Evolutionary conservation across 2,113 vertebrate genomes (phyloP).

Genomic region (Ranitomeya variabilis): DNA sequence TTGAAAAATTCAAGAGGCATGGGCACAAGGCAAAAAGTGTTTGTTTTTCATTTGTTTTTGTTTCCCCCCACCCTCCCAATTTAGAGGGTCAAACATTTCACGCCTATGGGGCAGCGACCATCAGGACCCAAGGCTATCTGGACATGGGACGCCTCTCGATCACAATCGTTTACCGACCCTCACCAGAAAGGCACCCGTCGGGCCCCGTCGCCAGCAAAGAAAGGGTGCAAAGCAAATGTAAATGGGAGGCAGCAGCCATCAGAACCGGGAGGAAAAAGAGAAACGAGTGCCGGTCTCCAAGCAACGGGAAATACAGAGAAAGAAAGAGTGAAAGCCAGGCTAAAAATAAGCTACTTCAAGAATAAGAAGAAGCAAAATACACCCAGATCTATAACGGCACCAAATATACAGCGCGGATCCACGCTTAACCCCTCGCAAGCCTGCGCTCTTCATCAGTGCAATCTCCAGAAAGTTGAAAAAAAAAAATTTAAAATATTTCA

Average conservation of each 20-base stretch:
- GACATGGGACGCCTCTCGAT: too few relatives aligned
- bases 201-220: slow-evolving; percentile 52
- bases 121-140: background rate
- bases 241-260: slow-evolving; percentile 73
- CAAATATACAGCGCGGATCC: slow-evolving; percentile 33
- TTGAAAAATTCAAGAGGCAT: too few relatives aligned
- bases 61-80: too few relatives aligned
- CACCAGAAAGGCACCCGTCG: too few relatives aligned
- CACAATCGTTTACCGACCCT: too few relatives aligned
- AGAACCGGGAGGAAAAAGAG: slow-evolving; percentile 77
- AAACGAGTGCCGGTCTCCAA: slow-evolving; percentile 62
- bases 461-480: too few relatives aligned
- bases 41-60: too few relatives aligned
- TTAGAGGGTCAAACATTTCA: background rate
- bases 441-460: too few relatives aligned
- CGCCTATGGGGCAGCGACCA: background rate
- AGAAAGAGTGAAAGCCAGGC: slow-evolving; percentile 64
- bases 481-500: too few relatives aligned
- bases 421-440: slow-evolving; percentile 27
- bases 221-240: slow-evolving; percentile 65
- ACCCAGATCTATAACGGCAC: slow-evolving; percentile 54
- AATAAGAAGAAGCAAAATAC: slow-evolving; percentile 69
- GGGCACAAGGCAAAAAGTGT: too few relatives aligned
- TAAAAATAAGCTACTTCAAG: slow-evolving; percentile 74
- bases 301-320: slow-evolving; percentile 63